These are phyloP conservation scores for Pipa parva DNA, from an alignment of 2,113 vertebrate species.

Conservation along the genomic window DNA sequence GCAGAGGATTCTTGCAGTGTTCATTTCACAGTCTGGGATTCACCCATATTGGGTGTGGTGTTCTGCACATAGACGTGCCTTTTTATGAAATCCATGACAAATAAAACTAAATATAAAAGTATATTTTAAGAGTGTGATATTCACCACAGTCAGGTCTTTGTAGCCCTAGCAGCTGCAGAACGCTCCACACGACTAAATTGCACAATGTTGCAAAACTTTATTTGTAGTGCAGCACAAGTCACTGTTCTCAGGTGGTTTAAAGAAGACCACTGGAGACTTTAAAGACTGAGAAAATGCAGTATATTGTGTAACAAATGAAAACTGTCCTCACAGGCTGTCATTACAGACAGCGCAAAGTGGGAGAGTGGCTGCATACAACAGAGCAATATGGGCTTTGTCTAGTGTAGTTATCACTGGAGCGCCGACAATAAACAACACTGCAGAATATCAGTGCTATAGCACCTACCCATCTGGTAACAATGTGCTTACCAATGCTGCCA, in stretches of 20 bases:
- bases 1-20: too few species aligned
- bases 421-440: too few species aligned
- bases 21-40: neutral
- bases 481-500: too few species aligned
- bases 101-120: constrained; percentile 1
- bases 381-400: too few species aligned
- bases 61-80: neutral
- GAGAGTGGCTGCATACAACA: too few species aligned
- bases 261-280: constrained; percentile 41
- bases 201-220: constrained; percentile 66
- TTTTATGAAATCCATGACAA: neutral
- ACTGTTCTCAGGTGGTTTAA: constrained; percentile 45
- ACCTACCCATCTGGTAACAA: too few species aligned
- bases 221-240: constrained; percentile 36
- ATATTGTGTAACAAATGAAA: neutral
- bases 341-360: neutral
- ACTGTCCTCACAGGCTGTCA: neutral
- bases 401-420: too few species aligned
- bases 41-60: neutral
- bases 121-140: too few species aligned
- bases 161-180: too few species aligned
- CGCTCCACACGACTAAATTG: neutral
- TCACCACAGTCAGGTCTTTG: too few species aligned
- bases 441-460: too few species aligned
- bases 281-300: neutral